These are phyloP conservation scores for Microtus oregoni DNA, from an alignment of 2,113 vertebrate species.

Conservation along the genomic window DNA sequence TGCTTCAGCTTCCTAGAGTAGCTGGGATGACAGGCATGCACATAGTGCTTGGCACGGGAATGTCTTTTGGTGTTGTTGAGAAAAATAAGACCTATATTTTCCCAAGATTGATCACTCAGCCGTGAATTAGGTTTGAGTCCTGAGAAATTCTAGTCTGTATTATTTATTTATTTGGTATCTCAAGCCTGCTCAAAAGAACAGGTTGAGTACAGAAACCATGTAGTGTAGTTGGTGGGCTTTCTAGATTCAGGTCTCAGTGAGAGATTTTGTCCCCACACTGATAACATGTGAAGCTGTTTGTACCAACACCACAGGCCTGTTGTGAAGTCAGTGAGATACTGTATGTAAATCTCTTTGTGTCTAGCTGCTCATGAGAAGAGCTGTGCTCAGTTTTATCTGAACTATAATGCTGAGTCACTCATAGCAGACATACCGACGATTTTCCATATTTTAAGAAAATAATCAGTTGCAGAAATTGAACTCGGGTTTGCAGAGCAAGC, in stretches of 20 bases:
- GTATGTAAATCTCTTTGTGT: background rate
- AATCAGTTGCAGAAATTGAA: constrained; percentile 36
- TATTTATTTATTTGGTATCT: background rate
- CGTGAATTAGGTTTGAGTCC: background rate
- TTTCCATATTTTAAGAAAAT: constrained; percentile 26
- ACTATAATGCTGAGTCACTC: constrained; percentile 3
- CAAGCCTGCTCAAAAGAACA: background rate
- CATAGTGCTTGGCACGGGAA: background rate
- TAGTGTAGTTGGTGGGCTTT: background rate
- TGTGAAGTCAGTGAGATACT: constrained; percentile 1
- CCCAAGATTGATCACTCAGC: background rate
- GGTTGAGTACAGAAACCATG: background rate
- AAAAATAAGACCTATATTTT: background rate
- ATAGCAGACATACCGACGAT: background rate
- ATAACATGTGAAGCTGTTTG: constrained; percentile 39
- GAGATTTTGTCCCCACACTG: background rate
- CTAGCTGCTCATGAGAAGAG: background rate
- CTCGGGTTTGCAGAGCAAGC: background rate
- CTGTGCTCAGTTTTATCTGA: constrained; percentile 17
- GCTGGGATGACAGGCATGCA: background rate
- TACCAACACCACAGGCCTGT: background rate
- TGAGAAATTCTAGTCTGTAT: background rate
- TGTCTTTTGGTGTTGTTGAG: constrained; percentile 10
- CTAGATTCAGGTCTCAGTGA: background rate
- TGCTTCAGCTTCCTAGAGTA: background rate